Percentiles rank a stretch among this genome's conserved stretches.
Evolutionary conservation across 2,797 vertebrate species (phyloP).

Genomic region (Helarctos malayanus): DNA sequence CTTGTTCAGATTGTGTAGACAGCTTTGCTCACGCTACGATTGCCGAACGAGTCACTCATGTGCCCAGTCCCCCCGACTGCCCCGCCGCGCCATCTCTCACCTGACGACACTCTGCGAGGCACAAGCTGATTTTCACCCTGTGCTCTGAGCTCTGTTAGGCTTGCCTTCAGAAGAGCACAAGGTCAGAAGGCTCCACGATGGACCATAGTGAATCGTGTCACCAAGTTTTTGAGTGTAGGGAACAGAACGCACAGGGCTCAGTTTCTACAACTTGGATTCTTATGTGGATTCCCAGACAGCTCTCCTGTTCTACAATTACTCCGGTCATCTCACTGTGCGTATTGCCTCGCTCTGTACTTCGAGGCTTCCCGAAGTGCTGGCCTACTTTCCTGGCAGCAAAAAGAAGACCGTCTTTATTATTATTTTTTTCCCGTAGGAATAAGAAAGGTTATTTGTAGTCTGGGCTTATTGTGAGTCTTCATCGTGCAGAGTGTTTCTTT

Average conservation of each 20-base stretch:
- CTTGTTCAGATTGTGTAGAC: conserved; percentile 36
- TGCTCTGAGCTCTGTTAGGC: not conserved
- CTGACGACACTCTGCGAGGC: not conserved
- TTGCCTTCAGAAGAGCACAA: not conserved
- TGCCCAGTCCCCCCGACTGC: conserved; percentile 3
- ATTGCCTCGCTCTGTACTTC: conserved; percentile 64
- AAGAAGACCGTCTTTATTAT: conserved; percentile 61
- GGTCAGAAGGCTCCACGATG: not conserved
- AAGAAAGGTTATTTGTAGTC: conserved; percentile 70
- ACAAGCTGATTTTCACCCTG: not conserved
- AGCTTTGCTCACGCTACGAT: not conserved
- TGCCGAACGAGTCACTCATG: not conserved
- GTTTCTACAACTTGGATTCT: not conserved
- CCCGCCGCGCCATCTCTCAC: not conserved
- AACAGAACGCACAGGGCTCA: not conserved
- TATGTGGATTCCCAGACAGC: not conserved
- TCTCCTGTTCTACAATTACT: conserved; percentile 46
- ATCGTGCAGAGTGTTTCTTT: conserved; percentile 56
- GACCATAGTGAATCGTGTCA: not conserved
- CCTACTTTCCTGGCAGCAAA: conserved; percentile 78
- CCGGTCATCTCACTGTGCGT: conserved; percentile 40
- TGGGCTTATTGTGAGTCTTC: not conserved
- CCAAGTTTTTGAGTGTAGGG: not conserved
- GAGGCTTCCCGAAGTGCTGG: conserved; percentile 75
- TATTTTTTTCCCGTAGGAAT: not conserved